These are phyloP conservation scores for Ceratina australensis DNA, from an alignment of 1,140 invertebrate genomes.

Conservation along the genomic window DNA sequence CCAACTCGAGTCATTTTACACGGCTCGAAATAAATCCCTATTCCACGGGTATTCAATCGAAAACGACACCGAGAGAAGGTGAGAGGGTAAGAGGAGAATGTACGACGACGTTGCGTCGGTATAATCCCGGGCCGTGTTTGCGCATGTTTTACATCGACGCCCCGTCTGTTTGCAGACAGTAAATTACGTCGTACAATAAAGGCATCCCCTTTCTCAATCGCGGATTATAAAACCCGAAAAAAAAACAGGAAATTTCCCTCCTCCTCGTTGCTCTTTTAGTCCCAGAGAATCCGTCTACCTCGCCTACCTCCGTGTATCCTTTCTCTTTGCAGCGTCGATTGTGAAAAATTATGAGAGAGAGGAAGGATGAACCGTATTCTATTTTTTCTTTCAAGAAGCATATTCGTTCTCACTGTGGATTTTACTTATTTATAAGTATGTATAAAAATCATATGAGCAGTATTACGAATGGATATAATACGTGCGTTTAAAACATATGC, in stretches of 20 bases:
- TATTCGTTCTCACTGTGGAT: too few species aligned
- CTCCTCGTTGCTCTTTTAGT: conserved; percentile 50
- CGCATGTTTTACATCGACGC: conserved; percentile 78
- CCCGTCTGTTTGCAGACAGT: conserved; percentile 79
- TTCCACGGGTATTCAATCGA: conserved; percentile 56
- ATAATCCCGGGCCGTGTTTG: conserved; percentile 69
- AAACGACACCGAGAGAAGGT: conserved; percentile 58
- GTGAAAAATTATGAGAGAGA: too few species aligned
- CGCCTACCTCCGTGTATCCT: background rate
- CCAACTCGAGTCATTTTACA: conserved; percentile 69
- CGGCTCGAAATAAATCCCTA: conserved; percentile 71
- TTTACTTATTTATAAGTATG: too few species aligned
- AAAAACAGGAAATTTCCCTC: conserved; percentile 33
- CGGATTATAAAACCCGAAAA: conserved; percentile 65
- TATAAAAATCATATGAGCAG: too few species aligned
- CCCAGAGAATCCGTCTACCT: background rate
- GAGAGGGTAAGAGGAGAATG: background rate
- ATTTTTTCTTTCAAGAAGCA: too few species aligned
- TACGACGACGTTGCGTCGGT: conserved; percentile 13
- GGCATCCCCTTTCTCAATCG: conserved; percentile 41
- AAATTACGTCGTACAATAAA: conserved; percentile 78
- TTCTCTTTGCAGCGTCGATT: background rate
- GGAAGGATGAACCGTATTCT: too few species aligned
- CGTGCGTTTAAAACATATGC: too few species aligned
- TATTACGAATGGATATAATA: too few species aligned